Conservation (phyloP, 2,888 invertebrate species). For the Oeneis ivallda region DNA sequence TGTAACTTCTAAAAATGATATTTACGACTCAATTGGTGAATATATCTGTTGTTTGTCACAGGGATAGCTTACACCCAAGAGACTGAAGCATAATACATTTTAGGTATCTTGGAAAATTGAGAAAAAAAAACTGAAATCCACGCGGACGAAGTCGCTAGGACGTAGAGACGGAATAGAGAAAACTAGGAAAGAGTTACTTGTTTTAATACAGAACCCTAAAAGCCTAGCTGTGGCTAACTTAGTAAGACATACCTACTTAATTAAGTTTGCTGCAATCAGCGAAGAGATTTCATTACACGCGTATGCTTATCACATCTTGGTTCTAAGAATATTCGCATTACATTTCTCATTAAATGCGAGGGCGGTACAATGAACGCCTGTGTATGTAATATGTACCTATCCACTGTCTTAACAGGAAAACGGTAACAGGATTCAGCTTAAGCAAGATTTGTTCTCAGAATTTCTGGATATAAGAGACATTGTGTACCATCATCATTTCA, state of each 20-base stretch:
- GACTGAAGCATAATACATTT: too few species aligned
- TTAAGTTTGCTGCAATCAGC: constrained; percentile 16
- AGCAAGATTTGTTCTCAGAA: background rate
- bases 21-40: too few species aligned
- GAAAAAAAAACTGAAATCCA: too few species aligned
- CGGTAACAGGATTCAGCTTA: background rate
- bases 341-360: constrained; percentile 23
- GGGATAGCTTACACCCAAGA: too few species aligned
- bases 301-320: constrained; percentile 19
- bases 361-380: constrained; percentile 27
- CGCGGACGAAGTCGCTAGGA: too few species aligned
- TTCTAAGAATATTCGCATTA: constrained; percentile 26
- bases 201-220: too few species aligned
- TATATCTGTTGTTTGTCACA: too few species aligned
- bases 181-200: too few species aligned
- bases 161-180: too few species aligned
- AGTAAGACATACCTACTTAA: constrained; percentile 2
- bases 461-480: constrained; percentile 8
- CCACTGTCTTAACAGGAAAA: constrained; percentile 10
- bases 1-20: too few species aligned
- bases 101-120: too few species aligned
- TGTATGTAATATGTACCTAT: constrained; percentile 9
- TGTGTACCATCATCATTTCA: too few species aligned
- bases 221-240: background rate
- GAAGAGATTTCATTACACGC: constrained; percentile 19